Base-by-base conservation (phyloP, 2,888 invertebrate genomes). In the Ommatoiulus sabulosus region DNA sequence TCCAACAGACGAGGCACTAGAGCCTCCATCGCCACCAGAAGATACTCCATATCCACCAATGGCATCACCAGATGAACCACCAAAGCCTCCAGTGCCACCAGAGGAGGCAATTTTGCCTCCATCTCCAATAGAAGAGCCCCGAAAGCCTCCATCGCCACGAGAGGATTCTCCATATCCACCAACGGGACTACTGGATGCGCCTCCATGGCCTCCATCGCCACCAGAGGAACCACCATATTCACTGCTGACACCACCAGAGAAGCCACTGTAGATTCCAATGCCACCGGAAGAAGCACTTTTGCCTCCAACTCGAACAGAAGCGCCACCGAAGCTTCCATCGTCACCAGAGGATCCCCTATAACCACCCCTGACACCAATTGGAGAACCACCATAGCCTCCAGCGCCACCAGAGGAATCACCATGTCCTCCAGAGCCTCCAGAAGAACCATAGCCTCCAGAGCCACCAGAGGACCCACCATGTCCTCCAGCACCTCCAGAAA, bases 11-110 rank as follows among this genome's bases (percentile, higher is more conserved):
- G 20, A 17, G 15, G n/a, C 85, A 84, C 85, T 24, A 20, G 17
- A 84, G 24, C 85, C 85, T 20, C 85, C 85, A 84, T 15, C n/a
- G 15, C 85, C 85, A 84, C 85, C 2, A 20, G 85, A 15, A 20
- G 85, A 15, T 17, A 1, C 87, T 2, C 24, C 57, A 15, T 20
- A n/a, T 24, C 63, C 87, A 24, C 85, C 87, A 44, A 0, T 20
- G 44, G n/a, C 87, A 46, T 80, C 89, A 4, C 87, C 87, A 0
- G 24, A 12, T 10, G 24, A 72, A 6, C 87, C 72, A 80, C 87
- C 72, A 20, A 7, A 87, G 10, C n/a, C 44, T 35, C 87, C 87
- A 20, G 87, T 44, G n/a, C 87, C 89, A n/a, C 87, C 8, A 1
- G 72, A 20, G 0, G 80, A 46, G n/a, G 12, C 17, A 24, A 12